Evolutionary conservation across 2,113 vertebrate genomes (phyloP).

Genomic region (Mustela nigripes): DNA sequence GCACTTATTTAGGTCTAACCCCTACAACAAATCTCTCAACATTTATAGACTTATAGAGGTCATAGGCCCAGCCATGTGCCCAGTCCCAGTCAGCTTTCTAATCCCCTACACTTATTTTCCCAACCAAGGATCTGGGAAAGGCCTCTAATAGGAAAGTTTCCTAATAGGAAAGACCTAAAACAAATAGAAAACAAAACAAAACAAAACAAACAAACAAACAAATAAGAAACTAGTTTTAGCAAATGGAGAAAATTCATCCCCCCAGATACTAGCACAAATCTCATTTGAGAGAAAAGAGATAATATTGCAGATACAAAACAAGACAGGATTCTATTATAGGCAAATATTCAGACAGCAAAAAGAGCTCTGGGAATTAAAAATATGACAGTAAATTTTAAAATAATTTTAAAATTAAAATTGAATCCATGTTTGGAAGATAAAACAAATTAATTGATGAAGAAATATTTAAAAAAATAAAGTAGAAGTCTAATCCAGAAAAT

Average conservation of each 20-base stretch:
- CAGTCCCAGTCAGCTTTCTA: background rate
- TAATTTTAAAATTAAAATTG: background rate
- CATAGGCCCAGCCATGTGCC: background rate
- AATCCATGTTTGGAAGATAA: background rate
- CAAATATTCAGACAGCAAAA: background rate
- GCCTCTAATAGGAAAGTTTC: background rate
- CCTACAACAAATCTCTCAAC: background rate
- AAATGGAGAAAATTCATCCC: background rate
- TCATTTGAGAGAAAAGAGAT: background rate
- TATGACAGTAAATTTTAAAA: background rate
- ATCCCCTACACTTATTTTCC: background rate
- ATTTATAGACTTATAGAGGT: background rate
- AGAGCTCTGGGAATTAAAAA: background rate
- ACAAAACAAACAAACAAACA: background rate
- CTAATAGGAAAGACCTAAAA: background rate
- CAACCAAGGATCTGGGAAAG: background rate
- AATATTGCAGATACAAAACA: background rate
- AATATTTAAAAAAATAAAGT: background rate
- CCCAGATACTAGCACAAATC: background rate
- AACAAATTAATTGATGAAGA: background rate
- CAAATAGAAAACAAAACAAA: background rate
- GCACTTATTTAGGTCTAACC: background rate
- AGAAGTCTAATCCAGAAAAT: background rate
- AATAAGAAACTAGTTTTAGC: background rate
- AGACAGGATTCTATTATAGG: background rate